phyloP scores from a whole-genome alignment of 2,797 vertebrate species.

The Australoheros facetus region DNA sequence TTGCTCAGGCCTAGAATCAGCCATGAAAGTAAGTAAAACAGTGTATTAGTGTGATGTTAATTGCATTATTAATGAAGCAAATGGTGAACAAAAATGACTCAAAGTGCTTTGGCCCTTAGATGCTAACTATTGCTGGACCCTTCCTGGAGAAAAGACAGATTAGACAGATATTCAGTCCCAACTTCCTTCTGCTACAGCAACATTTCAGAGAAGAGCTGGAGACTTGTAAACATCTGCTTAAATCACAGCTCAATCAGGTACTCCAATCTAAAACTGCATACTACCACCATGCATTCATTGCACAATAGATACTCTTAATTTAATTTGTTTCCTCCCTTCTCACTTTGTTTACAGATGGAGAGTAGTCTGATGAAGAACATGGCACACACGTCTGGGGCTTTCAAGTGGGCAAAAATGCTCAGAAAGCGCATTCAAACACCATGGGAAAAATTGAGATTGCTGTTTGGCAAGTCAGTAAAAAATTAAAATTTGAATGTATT shows the following conservation, averaged over 20 bases:
- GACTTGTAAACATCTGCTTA: conserved; percentile 79
- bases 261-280: not conserved
- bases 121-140: conserved; percentile 82
- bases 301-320: not conserved
- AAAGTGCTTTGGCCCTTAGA: conserved; percentile 59
- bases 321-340: not conserved
- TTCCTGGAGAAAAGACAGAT: conserved; percentile 84
- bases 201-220: conserved; percentile 82
- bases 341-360: conserved; percentile 59
- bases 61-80: not conserved
- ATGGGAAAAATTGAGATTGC: conserved; percentile 79
- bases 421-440: conserved; percentile 77
- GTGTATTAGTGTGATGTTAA: not conserved
- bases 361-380: conserved; percentile 80
- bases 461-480: conserved; percentile 78
- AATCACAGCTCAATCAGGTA: conserved; percentile 81
- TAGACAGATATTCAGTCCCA: conserved; percentile 82
- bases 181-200: conserved; percentile 77
- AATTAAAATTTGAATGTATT: not conserved
- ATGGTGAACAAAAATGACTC: not conserved
- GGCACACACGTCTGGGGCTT: conserved; percentile 79
- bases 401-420: conserved; percentile 84
- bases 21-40: conserved; percentile 81
- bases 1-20: conserved; percentile 83
- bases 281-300: not conserved